A percentile compares a stretch with the other conserved stretches of the same genome.
These are phyloP conservation scores for Tamias sibiricus DNA, from an alignment of 2,113 vertebrate species.

Conservation along the genomic window DNA sequence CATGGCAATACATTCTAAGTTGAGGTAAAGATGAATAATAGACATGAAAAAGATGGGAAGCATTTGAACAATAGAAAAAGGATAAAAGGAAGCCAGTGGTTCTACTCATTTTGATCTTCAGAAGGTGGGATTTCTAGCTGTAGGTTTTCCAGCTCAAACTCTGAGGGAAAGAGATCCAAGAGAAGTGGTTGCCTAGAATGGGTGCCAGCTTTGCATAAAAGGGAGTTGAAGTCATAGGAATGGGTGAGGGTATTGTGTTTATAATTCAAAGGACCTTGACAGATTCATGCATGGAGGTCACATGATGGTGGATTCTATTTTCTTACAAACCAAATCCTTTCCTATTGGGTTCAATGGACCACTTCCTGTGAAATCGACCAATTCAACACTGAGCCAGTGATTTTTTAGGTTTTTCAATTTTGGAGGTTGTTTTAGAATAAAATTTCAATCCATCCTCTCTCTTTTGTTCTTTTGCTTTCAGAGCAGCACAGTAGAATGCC, in stretches of 20 bases:
- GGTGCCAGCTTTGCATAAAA: not conserved
- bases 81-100: not conserved
- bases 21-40: not conserved
- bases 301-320: not conserved
- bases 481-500: not conserved
- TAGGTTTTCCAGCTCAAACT: constrained; percentile 1
- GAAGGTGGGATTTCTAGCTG: not conserved
- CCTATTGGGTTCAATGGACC: not conserved
- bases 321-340: not conserved
- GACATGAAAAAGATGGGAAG: not conserved
- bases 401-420: constrained; percentile 47
- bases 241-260: not conserved
- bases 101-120: constrained; percentile 14
- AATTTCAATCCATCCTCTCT: constrained; percentile 39
- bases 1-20: not conserved
- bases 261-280: not conserved
- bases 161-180: not conserved
- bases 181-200: not conserved
- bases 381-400: not conserved
- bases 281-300: constrained; percentile 13
- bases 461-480: constrained; percentile 64
- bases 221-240: not conserved
- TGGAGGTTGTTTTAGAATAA: constrained; percentile 35
- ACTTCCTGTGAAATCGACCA: not conserved
- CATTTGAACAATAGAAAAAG: not conserved